Base-by-base conservation (phyloP, 2,113 vertebrate species). In the Eupsittula cactorum region DNA sequence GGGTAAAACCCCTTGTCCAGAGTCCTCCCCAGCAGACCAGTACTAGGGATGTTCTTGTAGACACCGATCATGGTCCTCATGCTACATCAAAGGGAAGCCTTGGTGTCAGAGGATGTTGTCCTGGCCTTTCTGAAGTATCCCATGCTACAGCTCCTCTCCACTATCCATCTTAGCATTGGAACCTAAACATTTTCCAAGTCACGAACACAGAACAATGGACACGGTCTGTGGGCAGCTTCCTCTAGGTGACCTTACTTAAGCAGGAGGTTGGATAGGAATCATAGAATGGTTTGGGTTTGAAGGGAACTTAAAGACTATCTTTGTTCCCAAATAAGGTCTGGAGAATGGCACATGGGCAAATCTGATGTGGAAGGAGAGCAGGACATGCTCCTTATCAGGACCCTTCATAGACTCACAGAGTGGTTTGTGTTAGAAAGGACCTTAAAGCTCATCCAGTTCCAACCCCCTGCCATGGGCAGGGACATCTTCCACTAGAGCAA, bases 61-160 rank as follows among this genome's bases (percentile, higher is more conserved):
- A 33, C 11, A 5, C 33, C 9, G 11, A 2, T 27, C 1, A 1
- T 2, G 1, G 31, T 42, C 52, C 42, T 74, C 81, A 31, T 52
- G 68, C 29, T 46, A 11, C 31, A 65, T 55, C 52, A 90, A 47
- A 88, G 33, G 28, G 41, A 84, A 68, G 16, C 20, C n/a, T 19
- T 0, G 0, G 53, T 53, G 80, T 42, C 53, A 73, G 17, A 52
- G 3, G 14, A 44, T 3, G 24, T 14, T 41, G 29, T 65, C 19
- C 63, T 29, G 19, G 17, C n/a, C 44, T 64, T 68, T 73, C 49
- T 60, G 35, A 83, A 44, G 31, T 35, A 37, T 35, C 41, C 47
- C 37, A 75, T 42, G 7, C 16, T 29, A 50, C 25, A 79, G 55
- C 13, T 68, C 10, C 23, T 73, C 23, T 62, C 52, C 33, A 57